Conservation (phyloP, 2,113 vertebrate species). For the Platysteira castanea region DNA sequence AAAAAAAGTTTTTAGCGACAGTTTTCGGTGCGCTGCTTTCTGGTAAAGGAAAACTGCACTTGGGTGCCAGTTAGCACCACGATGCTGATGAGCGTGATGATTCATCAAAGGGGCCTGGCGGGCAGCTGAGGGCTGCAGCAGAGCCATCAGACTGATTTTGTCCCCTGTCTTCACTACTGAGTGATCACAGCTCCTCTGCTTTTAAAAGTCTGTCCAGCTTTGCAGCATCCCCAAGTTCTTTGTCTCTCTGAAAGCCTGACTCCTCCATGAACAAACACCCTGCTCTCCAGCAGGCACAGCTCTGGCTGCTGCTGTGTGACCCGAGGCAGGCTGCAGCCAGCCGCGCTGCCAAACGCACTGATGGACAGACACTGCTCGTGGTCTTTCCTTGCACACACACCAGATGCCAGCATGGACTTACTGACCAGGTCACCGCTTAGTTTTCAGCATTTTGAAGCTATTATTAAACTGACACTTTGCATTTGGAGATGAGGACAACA, state of each 20-base stretch:
- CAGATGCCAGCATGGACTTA: background rate
- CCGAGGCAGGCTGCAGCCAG: background rate
- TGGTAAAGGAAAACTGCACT: background rate
- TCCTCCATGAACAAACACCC: background rate
- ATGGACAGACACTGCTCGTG: background rate
- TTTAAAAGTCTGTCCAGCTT: background rate
- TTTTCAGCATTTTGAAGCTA: background rate
- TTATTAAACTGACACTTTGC: background rate
- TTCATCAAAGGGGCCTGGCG: background rate
- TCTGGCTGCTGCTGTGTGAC: background rate
- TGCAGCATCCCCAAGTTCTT: background rate
- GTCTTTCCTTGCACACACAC: background rate
- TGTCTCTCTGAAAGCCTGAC: background rate
- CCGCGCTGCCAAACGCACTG: background rate
- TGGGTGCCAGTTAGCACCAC: background rate
- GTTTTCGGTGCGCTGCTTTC: background rate
- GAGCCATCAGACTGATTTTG: background rate
- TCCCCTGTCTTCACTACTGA: background rate
- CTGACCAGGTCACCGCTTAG: background rate
- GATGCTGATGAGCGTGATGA: background rate
- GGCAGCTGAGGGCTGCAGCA: background rate
- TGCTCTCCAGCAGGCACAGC: background rate
- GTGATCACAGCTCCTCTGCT: background rate
- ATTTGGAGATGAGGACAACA: background rate
- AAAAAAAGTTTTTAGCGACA: background rate